phyloP scores from a whole-genome alignment of 2,113 vertebrate genomes.

The Ondatra zibethicus region DNA sequence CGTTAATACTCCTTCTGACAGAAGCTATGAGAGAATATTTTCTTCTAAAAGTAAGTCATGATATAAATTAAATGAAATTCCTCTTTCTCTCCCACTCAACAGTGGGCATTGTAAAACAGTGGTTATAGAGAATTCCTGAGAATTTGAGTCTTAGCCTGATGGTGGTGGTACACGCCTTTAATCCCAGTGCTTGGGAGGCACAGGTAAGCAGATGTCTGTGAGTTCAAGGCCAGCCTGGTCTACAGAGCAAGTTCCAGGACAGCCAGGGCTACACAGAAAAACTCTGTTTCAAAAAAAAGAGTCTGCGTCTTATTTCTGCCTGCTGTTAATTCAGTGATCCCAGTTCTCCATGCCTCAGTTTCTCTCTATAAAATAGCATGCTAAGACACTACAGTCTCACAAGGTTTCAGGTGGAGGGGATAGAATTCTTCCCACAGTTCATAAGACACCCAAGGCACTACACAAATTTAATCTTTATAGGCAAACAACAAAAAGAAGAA shows the following conservation, averaged over 20 bases:
- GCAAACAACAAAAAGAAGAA: not conserved
- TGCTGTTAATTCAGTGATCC: not conserved
- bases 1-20: not conserved
- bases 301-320: not conserved
- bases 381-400: not conserved
- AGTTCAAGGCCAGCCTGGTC: not conserved
- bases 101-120: not conserved
- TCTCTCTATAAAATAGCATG: not conserved
- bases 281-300: not conserved
- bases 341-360: not conserved
- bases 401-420: not conserved
- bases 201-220: not conserved
- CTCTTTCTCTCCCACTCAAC: not conserved
- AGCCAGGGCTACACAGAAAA: not conserved
- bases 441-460: not conserved
- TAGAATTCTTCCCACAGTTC: not conserved
- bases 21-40: not conserved
- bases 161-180: not conserved
- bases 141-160: too few species aligned
- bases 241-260: not conserved
- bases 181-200: not conserved
- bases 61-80: constrained; percentile 3
- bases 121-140: not conserved
- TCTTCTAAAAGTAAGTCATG: not conserved
- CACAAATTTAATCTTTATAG: not conserved